Evolutionary conservation across 2,797 vertebrate species (phyloP), one percentile per base, ranked within the genome.

Genomic region (Poecilia picta): DNA sequence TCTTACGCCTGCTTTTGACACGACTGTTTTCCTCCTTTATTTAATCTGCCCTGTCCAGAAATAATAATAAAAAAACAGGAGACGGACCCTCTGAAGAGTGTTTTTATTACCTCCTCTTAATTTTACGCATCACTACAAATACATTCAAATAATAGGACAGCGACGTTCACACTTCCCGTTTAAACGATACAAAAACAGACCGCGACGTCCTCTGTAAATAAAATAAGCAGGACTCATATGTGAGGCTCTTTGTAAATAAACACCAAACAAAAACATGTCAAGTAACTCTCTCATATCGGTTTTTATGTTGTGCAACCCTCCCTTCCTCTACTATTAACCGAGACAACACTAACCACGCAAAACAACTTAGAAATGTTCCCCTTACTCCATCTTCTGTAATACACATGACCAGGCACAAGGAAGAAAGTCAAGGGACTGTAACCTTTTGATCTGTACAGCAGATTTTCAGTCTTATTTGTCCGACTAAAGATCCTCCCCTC

Each of bases 391-490:
- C 81, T 82, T 87, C 77, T 86, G 84, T 80, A 83, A 89, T 83
- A 93, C 83, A 87, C 79, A 87, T 82, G 85, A 93, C 78, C 92
- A 95, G 94, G 91, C 94, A 94, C 93, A 88, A 92, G 90, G 88
- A 93, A 94, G 86, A 90, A 92, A 83, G 80, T 82, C 83, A 73
- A 86, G 82, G 78, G 81, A 81, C 81, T 87, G 85, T 74, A 80
- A 84, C 78, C 64, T 73, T 80, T 84, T 86, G 70, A 83, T 87
- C 79, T 55, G 76, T 84, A 92, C 88, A 94, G 86, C 88, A 89
- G 81, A 89, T 89, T 87, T 81, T 87, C 83, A 89, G 88, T 91
- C 85, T 47, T 73, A 25, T 36, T 79, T 78, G 83, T 75, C 49
- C 11, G 62, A 76, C 85, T 84, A 86, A 89, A 89, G 83, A 59